These are phyloP conservation scores for Bemisia tabaci DNA, from an alignment of 1,140 invertebrate species.

Conservation along the genomic window DNA sequence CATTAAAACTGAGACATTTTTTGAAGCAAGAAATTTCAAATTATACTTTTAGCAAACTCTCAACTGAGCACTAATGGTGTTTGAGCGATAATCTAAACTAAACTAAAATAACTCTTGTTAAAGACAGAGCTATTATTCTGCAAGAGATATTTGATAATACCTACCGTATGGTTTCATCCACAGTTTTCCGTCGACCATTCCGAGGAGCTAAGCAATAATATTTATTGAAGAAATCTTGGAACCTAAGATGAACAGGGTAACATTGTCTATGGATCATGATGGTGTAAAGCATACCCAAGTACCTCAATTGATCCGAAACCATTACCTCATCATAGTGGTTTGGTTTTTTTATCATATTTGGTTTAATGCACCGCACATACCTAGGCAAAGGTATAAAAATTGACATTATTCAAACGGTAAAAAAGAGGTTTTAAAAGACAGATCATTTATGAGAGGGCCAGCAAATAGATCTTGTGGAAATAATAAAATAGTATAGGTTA, in stretches of 20 bases:
- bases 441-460: not conserved
- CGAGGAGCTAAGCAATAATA: constrained; percentile 54
- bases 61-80: too few relatives aligned
- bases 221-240: constrained; percentile 60
- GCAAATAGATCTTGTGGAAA: not conserved
- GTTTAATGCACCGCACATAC: constrained; percentile 92
- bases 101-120: too few relatives aligned
- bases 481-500: too few relatives aligned
- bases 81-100: too few relatives aligned
- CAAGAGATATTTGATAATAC: too few relatives aligned
- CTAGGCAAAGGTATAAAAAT: constrained; percentile 30
- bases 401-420: not conserved
- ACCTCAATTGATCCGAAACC: constrained; percentile 79
- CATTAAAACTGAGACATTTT: too few relatives aligned
- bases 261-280: constrained; percentile 87
- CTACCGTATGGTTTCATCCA: constrained; percentile 39
- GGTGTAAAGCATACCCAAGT: constrained; percentile 92
- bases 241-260: constrained; percentile 74
- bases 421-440: constrained; percentile 5
- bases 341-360: constrained; percentile 75
- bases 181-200: constrained; percentile 27
- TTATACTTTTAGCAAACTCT: too few relatives aligned
- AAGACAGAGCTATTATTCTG: too few relatives aligned
- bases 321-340: constrained; percentile 69
- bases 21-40: too few relatives aligned